Evolutionary conservation across 2,113 vertebrate genomes (phyloP), one percentile per base, ranked within the genome.

Genomic region (Cyanistes caeruleus): DNA sequence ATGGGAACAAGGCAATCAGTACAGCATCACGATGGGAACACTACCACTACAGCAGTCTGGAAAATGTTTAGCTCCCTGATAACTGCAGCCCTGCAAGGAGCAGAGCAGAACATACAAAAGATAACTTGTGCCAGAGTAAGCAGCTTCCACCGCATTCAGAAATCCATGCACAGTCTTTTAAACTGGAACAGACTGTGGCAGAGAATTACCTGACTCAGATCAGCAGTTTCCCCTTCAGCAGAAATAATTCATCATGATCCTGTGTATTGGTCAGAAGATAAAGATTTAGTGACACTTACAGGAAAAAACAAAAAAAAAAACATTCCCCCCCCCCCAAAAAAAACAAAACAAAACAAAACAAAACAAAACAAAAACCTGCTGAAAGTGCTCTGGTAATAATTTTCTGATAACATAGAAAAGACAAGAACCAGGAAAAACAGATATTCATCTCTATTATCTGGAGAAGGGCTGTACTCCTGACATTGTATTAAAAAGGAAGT

Each of bases 281-380:
- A 75, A 77, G 35, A 84, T 63, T 75, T 63, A 14, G 64, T 51
- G 8, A 37, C 10, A 81, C 8, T 15, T 63, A 59, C 1, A 63
- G 20, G 8, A 11, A 28, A 79, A 56, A 64, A 76, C 4, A 33
- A 18, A 4, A 60, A 15, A 19, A 6, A 6, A 30, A 35, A 53
- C 3, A 31, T 1, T 7, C 33, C n/a, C 12, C 1, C 7, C 2
- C 1, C 13, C 37, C 37, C 37, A 39, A 51, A 68, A 19, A 46
- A n/a, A 25, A n/a, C n/a, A n/a, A 58, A 74, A 7, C 7, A 24
- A 30, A 23, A 15, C 4, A 48, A n/a, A 44, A 46, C 7, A 13
- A 14, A 18, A n/a, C n/a, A 14, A 39, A 41, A 10, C 7, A 41
- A 8, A 46, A 60, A 69, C 3, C 19, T 72, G 6, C n/a, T 87